phyloP scores from a whole-genome alignment of 2,888 invertebrate species.

The Mesochorus sp. region DNA sequence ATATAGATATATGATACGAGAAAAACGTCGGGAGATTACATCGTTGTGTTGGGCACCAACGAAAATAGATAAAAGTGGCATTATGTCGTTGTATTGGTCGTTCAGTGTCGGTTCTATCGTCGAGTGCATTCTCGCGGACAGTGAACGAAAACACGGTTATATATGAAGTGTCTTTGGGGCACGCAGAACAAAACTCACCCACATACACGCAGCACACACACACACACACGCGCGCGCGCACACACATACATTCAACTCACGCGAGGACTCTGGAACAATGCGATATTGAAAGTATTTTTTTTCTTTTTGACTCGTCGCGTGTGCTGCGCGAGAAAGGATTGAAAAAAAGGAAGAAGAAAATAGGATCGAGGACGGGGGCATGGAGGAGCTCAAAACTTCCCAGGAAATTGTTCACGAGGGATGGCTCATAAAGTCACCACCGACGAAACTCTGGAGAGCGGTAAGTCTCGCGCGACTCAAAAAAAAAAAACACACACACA shows the following conservation, averaged over 20 bases:
- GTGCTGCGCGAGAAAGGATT: not conserved
- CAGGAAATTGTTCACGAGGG: slow-evolving; percentile 93
- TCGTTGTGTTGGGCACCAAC: slow-evolving; percentile 62
- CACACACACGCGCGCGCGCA: too few relatives aligned
- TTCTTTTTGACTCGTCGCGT: slow-evolving; percentile 36
- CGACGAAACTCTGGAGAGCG: slow-evolving; percentile 96
- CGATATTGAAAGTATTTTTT: slow-evolving; percentile 42
- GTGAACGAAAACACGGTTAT: slow-evolving; percentile 4
- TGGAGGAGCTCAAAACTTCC: slow-evolving; percentile 82
- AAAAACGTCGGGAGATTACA: slow-evolving; percentile 10
- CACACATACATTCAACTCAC: not conserved
- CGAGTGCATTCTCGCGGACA: slow-evolving; percentile 43
- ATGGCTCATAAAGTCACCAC: slow-evolving; percentile 98
- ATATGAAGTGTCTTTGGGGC: not conserved
- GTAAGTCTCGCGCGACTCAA: slow-evolving; percentile 89
- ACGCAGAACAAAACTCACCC: slow-evolving; percentile 12
- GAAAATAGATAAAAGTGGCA: slow-evolving; percentile 74
- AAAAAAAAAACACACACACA: too few relatives aligned
- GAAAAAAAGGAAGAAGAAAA: slow-evolving; percentile 19
- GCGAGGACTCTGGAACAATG: slow-evolving; percentile 48
- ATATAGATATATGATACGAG: not conserved
- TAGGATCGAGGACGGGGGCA: slow-evolving; percentile 63
- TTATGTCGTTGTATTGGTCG: slow-evolving; percentile 50
- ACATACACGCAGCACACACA: not conserved
- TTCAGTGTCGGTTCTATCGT: slow-evolving; percentile 33